Conservation (phyloP, 1,140 invertebrate genomes). For the Cataglyphis hispanica region DNA sequence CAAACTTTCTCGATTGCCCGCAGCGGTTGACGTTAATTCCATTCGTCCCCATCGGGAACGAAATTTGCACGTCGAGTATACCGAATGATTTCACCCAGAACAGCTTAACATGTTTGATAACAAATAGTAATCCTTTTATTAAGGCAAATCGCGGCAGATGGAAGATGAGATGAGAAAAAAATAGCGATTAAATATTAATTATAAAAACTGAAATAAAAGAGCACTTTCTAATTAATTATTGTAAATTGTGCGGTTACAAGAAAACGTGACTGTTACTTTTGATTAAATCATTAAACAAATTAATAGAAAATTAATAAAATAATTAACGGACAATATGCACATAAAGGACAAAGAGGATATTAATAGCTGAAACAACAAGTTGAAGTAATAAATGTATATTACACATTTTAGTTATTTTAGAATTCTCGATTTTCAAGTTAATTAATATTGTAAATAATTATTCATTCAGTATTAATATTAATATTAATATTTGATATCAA, state of each 20-base stretch:
- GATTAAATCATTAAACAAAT: neutral
- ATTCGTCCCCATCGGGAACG: constrained; percentile 45
- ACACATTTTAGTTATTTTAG: neutral
- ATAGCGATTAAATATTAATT: constrained; percentile 21
- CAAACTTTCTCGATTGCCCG: constrained; percentile 70
- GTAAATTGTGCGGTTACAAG: neutral
- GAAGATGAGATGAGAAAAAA: neutral
- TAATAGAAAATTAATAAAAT: neutral
- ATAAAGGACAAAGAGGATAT: neutral
- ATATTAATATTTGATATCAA: neutral
- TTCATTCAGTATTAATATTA: neutral
- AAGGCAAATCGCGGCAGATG: neutral
- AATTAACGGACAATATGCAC: neutral
- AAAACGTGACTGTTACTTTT: neutral
- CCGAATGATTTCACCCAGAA: constrained; percentile 57
- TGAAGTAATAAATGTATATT: neutral
- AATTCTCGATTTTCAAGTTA: constrained; percentile 13
- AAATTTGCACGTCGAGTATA: constrained; percentile 61
- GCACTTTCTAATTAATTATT: neutral
- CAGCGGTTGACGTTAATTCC: constrained; percentile 67
- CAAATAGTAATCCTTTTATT: constrained; percentile 38
- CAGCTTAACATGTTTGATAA: constrained; percentile 53
- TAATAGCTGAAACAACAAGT: constrained; percentile 10
- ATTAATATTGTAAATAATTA: constrained; percentile 20
- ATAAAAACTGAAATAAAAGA: neutral